Evolutionary conservation across 2,113 vertebrate genomes (phyloP).

Genomic region (Nesoenas mayeri): DNA sequence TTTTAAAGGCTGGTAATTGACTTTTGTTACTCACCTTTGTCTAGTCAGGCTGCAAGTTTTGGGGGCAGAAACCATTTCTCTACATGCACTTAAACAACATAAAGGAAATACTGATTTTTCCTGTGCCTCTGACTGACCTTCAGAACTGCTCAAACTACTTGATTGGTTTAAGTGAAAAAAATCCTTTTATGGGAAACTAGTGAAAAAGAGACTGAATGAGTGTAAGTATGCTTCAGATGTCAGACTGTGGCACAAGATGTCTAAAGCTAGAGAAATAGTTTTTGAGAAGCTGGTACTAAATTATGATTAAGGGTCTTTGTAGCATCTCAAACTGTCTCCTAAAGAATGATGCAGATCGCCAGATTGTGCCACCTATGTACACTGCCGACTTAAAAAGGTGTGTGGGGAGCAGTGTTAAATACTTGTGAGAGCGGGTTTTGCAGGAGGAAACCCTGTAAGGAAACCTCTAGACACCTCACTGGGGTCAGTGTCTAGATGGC

Average conservation of each 20-base stretch:
- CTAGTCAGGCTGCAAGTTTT: neutral
- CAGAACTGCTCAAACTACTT: neutral
- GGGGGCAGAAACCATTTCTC: neutral
- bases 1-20: neutral
- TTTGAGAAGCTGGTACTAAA: neutral
- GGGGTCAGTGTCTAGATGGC: neutral
- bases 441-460: rapidly evolving
- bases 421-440: neutral
- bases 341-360: neutral
- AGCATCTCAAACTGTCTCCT: neutral
- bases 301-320: neutral
- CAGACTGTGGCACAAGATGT: neutral
- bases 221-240: neutral
- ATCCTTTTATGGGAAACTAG: neutral
- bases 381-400: neutral
- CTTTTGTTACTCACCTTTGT: neutral
- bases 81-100: neutral
- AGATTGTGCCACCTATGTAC: neutral
- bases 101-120: neutral
- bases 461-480: neutral
- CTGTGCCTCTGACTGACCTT: neutral
- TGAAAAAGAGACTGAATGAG: neutral
- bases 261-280: neutral
- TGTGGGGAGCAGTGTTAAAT: rapidly evolving
- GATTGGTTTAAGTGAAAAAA: neutral